Percentiles rank a stretch among this genome's conserved stretches.
phyloP scores from a whole-genome alignment of 2,797 vertebrate genomes.

The Chiroxiphia lanceolata region DNA sequence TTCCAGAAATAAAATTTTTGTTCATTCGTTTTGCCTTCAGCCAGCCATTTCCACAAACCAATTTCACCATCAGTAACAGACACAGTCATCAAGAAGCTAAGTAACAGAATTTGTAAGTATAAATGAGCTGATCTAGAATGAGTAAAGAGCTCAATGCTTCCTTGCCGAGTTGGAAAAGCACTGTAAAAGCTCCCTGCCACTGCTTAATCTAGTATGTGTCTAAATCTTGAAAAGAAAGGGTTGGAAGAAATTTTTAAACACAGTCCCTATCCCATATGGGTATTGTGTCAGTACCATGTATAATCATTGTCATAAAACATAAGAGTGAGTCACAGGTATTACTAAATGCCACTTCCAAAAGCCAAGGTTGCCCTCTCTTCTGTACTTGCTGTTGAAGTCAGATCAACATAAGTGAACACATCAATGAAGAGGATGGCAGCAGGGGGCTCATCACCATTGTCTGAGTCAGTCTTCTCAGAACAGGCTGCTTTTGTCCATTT shows the following conservation, averaged over 20 bases:
- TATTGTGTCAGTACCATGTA: background rate
- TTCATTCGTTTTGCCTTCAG: background rate
- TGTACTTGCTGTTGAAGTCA: background rate
- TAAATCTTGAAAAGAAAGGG: background rate
- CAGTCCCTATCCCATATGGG: fast-evolving
- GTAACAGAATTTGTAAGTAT: background rate
- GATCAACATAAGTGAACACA: background rate
- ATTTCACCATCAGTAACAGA: background rate
- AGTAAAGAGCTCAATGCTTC: background rate
- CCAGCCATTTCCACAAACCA: background rate
- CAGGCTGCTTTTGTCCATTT: background rate
- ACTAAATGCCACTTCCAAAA: background rate
- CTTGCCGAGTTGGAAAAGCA: background rate
- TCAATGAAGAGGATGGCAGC: background rate
- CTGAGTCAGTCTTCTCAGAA: background rate
- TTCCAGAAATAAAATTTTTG: background rate
- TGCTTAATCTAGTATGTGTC: background rate
- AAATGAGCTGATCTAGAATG: background rate
- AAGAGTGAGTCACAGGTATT: background rate
- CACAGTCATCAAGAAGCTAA: background rate
- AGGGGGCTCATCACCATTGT: fast-evolving
- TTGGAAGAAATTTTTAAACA: background rate
- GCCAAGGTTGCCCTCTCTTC: background rate
- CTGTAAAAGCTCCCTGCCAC: background rate
- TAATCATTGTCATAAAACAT: background rate